Conservation (phyloP, 2,888 invertebrate species). For the Invenusta paracnida region DNA sequence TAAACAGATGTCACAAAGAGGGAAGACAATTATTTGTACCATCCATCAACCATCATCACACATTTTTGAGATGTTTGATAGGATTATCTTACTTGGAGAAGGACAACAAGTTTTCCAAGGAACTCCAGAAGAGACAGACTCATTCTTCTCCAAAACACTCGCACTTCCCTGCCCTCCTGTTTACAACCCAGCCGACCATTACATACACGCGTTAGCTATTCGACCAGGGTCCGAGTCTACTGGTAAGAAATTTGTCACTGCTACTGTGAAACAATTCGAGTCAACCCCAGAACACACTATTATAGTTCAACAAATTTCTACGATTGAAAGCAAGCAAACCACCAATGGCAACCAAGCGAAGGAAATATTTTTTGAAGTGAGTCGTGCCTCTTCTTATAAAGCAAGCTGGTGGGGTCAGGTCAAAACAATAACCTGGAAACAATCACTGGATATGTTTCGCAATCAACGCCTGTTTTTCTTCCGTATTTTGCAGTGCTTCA, state of each 20-base stretch:
- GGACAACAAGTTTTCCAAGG: constrained; percentile 79
- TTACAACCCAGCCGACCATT: constrained; percentile 69
- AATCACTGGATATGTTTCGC: background rate
- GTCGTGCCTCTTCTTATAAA: background rate
- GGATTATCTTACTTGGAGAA: constrained; percentile 73
- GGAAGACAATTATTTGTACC: constrained; percentile 75
- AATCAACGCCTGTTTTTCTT: background rate
- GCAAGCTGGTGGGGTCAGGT: background rate
- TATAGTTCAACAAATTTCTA: background rate
- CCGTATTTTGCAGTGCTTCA: background rate
- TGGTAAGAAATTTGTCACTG: background rate
- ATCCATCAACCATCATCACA: constrained; percentile 75
- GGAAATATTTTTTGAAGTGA: no score
- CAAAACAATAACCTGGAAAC: background rate
- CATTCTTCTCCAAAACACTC: constrained; percentile 55
- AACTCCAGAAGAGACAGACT: constrained; percentile 64
- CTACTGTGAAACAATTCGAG: background rate
- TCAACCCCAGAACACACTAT: background rate
- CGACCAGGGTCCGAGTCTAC: constrained; percentile 74
- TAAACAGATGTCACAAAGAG: background rate
- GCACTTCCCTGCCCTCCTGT: constrained; percentile 51
- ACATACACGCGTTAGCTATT: constrained; percentile 79
- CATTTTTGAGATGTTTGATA: background rate
- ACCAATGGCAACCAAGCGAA: background rate
- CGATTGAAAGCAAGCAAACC: background rate